Evolutionary conservation across 2,113 vertebrate species (phyloP), one percentile per base, ranked within the genome.

Genomic region (Tyrannus savana): DNA sequence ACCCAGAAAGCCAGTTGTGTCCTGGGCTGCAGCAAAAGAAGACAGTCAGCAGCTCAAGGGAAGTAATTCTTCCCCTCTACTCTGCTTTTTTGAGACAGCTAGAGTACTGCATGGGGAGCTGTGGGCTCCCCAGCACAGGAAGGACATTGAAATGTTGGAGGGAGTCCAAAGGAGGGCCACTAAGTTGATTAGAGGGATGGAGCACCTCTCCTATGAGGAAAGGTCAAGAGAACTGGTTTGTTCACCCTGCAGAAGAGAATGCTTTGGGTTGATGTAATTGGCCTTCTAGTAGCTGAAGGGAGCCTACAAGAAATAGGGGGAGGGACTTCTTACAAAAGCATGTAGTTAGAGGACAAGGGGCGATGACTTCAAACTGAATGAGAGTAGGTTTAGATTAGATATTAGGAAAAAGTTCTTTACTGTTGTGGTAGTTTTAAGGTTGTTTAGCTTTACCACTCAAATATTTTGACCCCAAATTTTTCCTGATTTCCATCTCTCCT

Each of bases 21-120:
- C 27, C 37, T 74, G 33, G 13, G 16, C 28, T 81, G 23, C 14
- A 39, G 46, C 5, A 4, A 67, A 67, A 67, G 37, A 28, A 67
- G 8, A 1, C 11, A 8, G 33, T 4, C 46, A 82, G 13, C 19
- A 39, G 33, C 44, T 7, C 0, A 0, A 67, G 33, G 28, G 27
- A 89, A 19, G 15, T 6, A 15, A 66, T 59, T 27, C 27, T 59
- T 52, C 10, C 18, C 13, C 31, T 42, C 66, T 63, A 1, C 25
- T 64, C 6, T 19, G 27, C 31, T 44, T 50, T 44, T 22, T 6
- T 46, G 12, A 59, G 19, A 24, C 33, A 59, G 3, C 21, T 37
- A 14, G 21, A 18, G 18, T 23, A 8, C 59, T 59, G 37, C 68
- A 44, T 3, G 7, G 33, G 7, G 33, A 46, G 31, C 22, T 66